Percentiles rank a stretch among this genome's conserved stretches.
Conservation (phyloP, 1,140 invertebrate genomes). For the Bombyx mori region ASM3026992v2 NC_085115.1:10599001-10599500, state of each 20-base stretch:
- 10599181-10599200: conserved; percentile 89
- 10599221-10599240: conserved; percentile 93
- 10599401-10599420: conserved; percentile 9
- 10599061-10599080: too few relatives aligned
- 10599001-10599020: too few relatives aligned
- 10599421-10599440: too few relatives aligned
- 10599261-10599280: conserved; percentile 47
- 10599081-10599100: conserved; percentile 43
- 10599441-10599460: too few relatives aligned
- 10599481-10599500: too few relatives aligned
- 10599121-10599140: conserved; percentile 85
- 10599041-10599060: too few relatives aligned
- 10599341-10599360: background rate
- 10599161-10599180: conserved; percentile 90
- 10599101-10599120: conserved; percentile 86
- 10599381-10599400: background rate
- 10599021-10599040: too few relatives aligned
- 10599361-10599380: background rate
- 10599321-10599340: background rate
- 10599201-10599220: conserved; percentile 97
- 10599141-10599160: conserved; percentile 88
- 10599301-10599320: background rate
- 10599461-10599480: too few relatives aligned
- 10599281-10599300: conserved; percentile 26
- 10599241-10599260: conserved; percentile 96